Conservation (phyloP, 2,888 invertebrate genomes). For the Crioceris asparagi region DNA sequence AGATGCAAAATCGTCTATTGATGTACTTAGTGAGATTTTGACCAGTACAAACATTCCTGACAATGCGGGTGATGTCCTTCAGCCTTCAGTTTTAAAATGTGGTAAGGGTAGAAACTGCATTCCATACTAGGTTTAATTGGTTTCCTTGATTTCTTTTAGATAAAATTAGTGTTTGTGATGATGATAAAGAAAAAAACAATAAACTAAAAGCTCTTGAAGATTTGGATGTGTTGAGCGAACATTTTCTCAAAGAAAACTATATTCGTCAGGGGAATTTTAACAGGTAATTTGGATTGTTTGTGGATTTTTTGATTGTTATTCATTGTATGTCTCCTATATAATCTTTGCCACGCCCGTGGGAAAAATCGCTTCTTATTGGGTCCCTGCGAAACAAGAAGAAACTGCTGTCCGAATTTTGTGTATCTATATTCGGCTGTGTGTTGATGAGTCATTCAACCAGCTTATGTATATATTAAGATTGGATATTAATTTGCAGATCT, state of each 20-base stretch:
- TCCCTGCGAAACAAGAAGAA: no score
- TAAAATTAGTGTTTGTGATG: slow-evolving; percentile 14
- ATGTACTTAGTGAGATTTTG: slow-evolving; percentile 44
- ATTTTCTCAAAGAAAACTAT: slow-evolving; percentile 63
- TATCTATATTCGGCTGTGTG: no score
- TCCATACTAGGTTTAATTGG: neutral
- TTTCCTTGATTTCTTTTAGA: slow-evolving; percentile 12
- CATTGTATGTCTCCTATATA: no score
- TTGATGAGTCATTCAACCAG: no score
- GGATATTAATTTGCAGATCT: no score
- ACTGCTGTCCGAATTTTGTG: no score
- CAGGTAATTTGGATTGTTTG: neutral
- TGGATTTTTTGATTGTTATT: no score
- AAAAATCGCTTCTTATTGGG: no score
- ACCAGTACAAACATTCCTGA: slow-evolving; percentile 31
- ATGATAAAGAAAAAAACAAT: slow-evolving; percentile 19
- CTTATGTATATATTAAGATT: no score
- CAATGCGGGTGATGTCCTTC: slow-evolving; percentile 31
- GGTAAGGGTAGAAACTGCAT: slow-evolving; percentile 14
- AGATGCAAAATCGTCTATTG: slow-evolving; percentile 27
- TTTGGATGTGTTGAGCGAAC: slow-evolving; percentile 70
- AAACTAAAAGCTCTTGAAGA: slow-evolving; percentile 57
- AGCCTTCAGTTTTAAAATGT: slow-evolving; percentile 27
- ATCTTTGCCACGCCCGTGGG: no score
- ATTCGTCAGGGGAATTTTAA: slow-evolving; percentile 33